A percentile compares a stretch with the other conserved stretches of the same genome.
These are phyloP conservation scores for Bilobella aurantiaca DNA, from an alignment of 1,140 invertebrate species.

Conservation along the genomic window DNA sequence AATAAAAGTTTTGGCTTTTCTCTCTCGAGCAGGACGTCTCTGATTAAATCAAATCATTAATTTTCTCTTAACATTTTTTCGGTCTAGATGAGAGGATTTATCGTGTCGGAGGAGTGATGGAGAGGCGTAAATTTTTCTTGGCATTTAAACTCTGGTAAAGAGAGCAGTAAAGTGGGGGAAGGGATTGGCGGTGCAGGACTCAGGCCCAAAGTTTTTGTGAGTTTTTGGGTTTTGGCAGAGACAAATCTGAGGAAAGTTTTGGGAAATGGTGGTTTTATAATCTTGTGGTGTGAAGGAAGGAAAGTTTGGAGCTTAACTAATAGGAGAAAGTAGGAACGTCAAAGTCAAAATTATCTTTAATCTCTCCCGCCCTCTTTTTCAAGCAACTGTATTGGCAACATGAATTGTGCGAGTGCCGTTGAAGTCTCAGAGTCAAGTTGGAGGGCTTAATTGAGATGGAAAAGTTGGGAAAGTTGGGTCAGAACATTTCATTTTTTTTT, in stretches of 20 bases:
- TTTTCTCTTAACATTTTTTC: background rate
- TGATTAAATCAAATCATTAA: background rate
- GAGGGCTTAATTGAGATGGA: background rate
- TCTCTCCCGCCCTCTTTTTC: background rate
- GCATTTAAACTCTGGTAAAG: too few relatives aligned
- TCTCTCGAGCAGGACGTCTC: too few relatives aligned
- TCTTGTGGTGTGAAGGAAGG: background rate
- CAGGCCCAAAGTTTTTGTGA: too few relatives aligned
- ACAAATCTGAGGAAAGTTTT: background rate
- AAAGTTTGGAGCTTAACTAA: background rate
- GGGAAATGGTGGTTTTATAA: background rate
- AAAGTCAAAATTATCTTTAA: constrained; percentile 10
- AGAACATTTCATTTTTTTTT: background rate
- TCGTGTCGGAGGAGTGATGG: too few relatives aligned
- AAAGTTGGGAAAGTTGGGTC: background rate
- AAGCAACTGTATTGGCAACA: background rate
- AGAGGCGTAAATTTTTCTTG: too few relatives aligned
- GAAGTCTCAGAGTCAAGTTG: background rate
- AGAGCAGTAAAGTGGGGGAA: too few relatives aligned
- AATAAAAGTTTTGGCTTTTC: too few relatives aligned
- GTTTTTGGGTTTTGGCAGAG: too few relatives aligned
- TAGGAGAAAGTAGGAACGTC: background rate
- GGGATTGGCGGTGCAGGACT: too few relatives aligned
- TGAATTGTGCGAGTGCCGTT: background rate
- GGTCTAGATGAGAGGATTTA: too few relatives aligned